These are phyloP conservation scores for Solenopsis invicta DNA, from an alignment of 1,140 invertebrate genomes.

Conservation along the genomic window DNA sequence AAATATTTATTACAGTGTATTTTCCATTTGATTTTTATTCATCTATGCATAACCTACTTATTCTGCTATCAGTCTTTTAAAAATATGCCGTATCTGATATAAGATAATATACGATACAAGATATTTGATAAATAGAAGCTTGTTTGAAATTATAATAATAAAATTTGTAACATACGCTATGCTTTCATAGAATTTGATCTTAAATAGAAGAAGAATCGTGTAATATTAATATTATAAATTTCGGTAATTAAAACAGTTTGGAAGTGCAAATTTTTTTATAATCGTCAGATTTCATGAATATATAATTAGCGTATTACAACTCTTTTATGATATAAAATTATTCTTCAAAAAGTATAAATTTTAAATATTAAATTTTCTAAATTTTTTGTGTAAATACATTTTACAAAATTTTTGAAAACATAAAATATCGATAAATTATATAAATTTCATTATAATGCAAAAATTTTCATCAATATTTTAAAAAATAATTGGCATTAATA, in stretches of 20 bases:
- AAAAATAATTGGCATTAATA: neutral
- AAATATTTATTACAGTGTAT: slow-evolving; percentile 75
- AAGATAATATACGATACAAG: neutral
- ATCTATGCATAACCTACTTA: neutral
- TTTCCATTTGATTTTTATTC: neutral
- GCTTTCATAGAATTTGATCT: neutral
- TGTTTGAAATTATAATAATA: neutral
- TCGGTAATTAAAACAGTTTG: neutral
- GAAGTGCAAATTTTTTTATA: neutral
- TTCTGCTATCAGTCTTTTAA: neutral
- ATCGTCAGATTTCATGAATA: too few species aligned
- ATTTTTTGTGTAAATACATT: neutral
- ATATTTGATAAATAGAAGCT: neutral
- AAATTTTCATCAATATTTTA: neutral
- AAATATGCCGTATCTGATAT: neutral
- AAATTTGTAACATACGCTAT: neutral
- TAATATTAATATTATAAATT: too few species aligned
- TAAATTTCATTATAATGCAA: neutral
- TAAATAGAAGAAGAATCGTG: neutral
- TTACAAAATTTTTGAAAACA: neutral
- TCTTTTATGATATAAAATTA: neutral
- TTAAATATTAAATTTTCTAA: neutral
- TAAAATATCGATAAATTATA: slow-evolving; percentile 13
- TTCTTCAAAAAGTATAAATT: neutral
- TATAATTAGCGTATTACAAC: neutral